Evolutionary conservation across 1,140 invertebrate species (phyloP), one percentile per base, ranked within the genome.

Genomic region (Riptortus pedestris): DNA sequence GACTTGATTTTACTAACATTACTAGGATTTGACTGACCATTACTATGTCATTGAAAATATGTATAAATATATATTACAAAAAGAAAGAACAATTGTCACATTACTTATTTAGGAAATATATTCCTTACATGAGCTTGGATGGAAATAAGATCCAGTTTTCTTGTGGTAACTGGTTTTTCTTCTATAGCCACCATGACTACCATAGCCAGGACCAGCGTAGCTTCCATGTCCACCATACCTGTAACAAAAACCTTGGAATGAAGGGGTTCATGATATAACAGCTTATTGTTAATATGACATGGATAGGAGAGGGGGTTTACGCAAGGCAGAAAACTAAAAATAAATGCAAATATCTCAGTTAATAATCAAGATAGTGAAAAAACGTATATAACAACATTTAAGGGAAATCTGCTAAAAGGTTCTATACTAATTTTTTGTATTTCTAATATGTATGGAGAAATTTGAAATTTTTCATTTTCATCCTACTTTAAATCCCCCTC

Each of bases 201-300:
- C 31, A 38, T 38, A 38, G 31, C 14, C 31, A 7, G 5, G 5
- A 7, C 31, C 31, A 38, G n/a, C n/a, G n/a, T 38, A 38, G 31
- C 31, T 38, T 14, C 31, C 31, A 38, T 38, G 14, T 38, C 31
- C 14, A n/a, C n/a, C n/a, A n/a, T 38, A 7, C 5, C 31, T 7
- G 31, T 58, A 45, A 61, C 55, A 62, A 27, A 65, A 48, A n/a
- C n/a, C n/a, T n/a, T n/a, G n/a, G n/a, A n/a, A n/a, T n/a, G n/a
- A n/a, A n/a, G n/a, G n/a, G n/a, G n/a, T n/a, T n/a, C n/a, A n/a
- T n/a, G n/a, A n/a, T n/a, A n/a, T n/a, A n/a, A n/a, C n/a, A n/a
- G n/a, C n/a, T n/a, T n/a, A n/a, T n/a, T n/a, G n/a, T n/a, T n/a
- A 29, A 63, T 64, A 48, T 45, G 12, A 18, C 60, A 57, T 28